Base-by-base conservation (phyloP, 2,888 invertebrate species). In the Mythimna impura region DNA sequence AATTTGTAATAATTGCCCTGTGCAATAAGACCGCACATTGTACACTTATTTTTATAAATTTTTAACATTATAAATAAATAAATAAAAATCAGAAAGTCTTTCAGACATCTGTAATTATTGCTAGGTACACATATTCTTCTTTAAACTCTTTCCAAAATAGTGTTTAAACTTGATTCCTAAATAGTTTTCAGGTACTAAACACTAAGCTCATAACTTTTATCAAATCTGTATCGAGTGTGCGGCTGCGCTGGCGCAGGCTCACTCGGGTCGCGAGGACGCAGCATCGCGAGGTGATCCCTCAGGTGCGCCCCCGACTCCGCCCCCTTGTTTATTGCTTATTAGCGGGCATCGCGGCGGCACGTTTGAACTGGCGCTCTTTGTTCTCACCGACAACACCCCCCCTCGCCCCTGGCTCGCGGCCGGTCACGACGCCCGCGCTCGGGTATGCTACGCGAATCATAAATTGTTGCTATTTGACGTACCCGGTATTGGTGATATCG, bases 281-380 rank as follows among this genome's bases (percentile, higher is more conserved):
- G 86, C 86, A 88, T 87, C 90, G 91, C 91, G 93, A 93, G 94
- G 92, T 94, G 95, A 95, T 96, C 93, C 94, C 92, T 96, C 95
- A 94, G 95, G 93, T 95, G 95, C 93, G 93, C 93, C 93, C 89
- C 90, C 88, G 91, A 91, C 92, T 90, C 95, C 96, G 94, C 96
- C 96, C 96, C 95, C 96, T 96, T 96, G 96, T 96, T 96, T 96
- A 96, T 96, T 96, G 96, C 96, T 96, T 96, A 96, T 96, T 96
- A 96, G 95, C 95, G 93, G 88, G 91, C 91, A 90, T 89, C 88
- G 91, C 92, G 93, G 95, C 96, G 96, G 96, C 94, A 89, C 94
- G 93, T 95, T 96, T 96, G 95, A 94, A 93, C 93, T 92, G 92
- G 89, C 89, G 90, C 91, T 92, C 96, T 95, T 96, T 96, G 95